Percentiles rank a stretch among this genome's conserved stretches.
These are phyloP conservation scores for Protophormia terraenovae DNA, from an alignment of 2,888 invertebrate species.

Conservation along the genomic window DNA sequence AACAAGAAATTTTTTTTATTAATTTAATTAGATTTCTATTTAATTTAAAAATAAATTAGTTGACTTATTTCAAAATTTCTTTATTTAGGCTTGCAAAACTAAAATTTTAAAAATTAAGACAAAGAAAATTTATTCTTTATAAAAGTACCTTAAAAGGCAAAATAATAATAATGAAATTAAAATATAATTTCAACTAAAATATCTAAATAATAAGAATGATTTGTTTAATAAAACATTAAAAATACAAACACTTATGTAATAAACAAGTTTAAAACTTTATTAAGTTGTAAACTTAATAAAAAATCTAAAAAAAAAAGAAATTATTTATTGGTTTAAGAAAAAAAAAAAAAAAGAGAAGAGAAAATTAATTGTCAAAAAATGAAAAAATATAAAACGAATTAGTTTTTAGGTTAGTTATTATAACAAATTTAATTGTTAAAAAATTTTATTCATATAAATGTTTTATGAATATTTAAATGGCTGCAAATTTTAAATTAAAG, in stretches of 20 bases:
- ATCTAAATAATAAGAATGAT: background rate
- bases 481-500: background rate
- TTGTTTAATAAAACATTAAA: constrained; percentile 6
- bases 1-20: too few species aligned
- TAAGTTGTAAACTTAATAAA: constrained; percentile 51
- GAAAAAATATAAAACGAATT: constrained; percentile 69
- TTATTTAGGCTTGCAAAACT: background rate
- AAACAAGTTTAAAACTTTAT: constrained; percentile 51
- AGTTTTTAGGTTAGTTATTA: constrained; percentile 57
- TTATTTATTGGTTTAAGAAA: background rate
- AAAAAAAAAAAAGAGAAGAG: background rate
- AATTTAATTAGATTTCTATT: background rate
- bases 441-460: background rate
- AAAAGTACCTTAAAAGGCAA: constrained; percentile 32
- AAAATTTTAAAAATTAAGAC: constrained; percentile 6
- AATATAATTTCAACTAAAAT: constrained; percentile 27
- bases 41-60: background rate
- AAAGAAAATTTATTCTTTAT: background rate
- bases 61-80: background rate
- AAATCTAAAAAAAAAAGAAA: background rate
- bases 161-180: background rate
- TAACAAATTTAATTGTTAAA: constrained; percentile 63
- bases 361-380: constrained; percentile 64
- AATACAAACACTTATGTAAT: background rate
- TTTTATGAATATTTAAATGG: background rate